Evolutionary conservation across 1,140 invertebrate species (phyloP), one percentile per base, ranked within the genome.

Genomic region (Lethrus apterus): DNA sequence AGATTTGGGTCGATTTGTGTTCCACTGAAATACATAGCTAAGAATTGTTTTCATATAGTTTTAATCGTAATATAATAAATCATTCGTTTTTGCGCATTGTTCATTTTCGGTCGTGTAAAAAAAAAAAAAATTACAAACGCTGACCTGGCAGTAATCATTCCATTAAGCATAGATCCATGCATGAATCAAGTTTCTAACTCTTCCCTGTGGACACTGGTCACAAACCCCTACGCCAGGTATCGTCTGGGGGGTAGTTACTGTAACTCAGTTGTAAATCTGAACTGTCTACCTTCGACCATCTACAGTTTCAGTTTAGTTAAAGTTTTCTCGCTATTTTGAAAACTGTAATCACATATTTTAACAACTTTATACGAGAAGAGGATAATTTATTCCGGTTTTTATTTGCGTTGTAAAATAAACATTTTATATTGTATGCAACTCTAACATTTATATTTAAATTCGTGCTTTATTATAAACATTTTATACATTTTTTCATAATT

Each of bases 131-230:
- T 38, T 38, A 38, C 19, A 14, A 20, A 29, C 40, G 56, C 56
- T 60, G 58, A 60, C 58, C 56, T 54, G 44, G 44, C 50, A 41
- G 58, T 60, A 60, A 60, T 57, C 56, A 58, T 60, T 60, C 58
- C 58, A 60, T 60, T 60, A 60, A 53, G 50, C 54, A 55, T 48
- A 48, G 56, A 60, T 57, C 58, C 58, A 41, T 41, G 55, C 55
- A 61, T 61, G 59, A 59, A 61, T 61, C 59, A 61, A 61, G 59
- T 5, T 40, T 46, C 49, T 46, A 49, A 55, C 51, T 51, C 53
- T 49, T 52, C 51, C 53, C 50, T 43, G 46, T 33, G 55, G 56
- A 48, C 38, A 30, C 19, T 41, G 50, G 50, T 49, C 50, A 50
- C 52, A 50, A 17, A 36, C 47, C 48, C 49, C 38, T 46, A 46